Evolutionary conservation across 2,113 vertebrate species (phyloP), one percentile per base, ranked within the genome.

Genomic region (Chloropsis cyanopogon): DNA sequence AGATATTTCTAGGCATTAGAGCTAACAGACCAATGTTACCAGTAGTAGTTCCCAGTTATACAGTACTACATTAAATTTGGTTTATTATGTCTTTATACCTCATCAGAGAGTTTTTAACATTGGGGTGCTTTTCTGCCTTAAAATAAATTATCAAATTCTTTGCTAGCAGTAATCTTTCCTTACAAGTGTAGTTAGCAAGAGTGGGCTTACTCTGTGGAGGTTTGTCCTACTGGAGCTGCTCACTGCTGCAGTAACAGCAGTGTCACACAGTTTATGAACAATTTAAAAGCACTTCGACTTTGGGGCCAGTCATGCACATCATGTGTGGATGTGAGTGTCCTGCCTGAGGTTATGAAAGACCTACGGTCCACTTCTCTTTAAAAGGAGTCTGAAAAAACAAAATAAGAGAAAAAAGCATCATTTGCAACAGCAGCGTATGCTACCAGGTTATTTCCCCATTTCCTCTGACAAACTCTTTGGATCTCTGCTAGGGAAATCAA

Each of bases 251-350:
- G 15, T 42, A 84, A 33, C 61, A 59, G 64, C 8, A 60, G 41
- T 82, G 86, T 56, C 84, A 95, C 31, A 64, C 28, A 92, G 16
- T 77, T 87, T 77, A 60, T 66, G 61, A 95, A 73, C 89, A 69
- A 82, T 82, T 96, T 80, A 85, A 95, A 95, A 95, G 66, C 78
- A 80, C 65, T 91, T 82, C 42, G 63, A 72, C 77, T 91, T 72
- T 79, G 49, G 61, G 79, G 75, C 54, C 68, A 90, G 75, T 81
- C 89, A 89, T 82, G 70, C 65, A 89, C 70, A 59, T 89, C 53
- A 23, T 53, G 41, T 35, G 46, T 54, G 71, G 53, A 39, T 89
- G 64, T 59, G 52, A 91, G 65, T 5, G 70, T 80, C 73, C 91
- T 80, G 78, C 70, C 93, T 57, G 73, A 85, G 94, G 89, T 90